Percentiles rank a stretch among this genome's conserved stretches.
phyloP scores from a whole-genome alignment of 2,113 vertebrate genomes.

The Uria lomvia region DNA sequence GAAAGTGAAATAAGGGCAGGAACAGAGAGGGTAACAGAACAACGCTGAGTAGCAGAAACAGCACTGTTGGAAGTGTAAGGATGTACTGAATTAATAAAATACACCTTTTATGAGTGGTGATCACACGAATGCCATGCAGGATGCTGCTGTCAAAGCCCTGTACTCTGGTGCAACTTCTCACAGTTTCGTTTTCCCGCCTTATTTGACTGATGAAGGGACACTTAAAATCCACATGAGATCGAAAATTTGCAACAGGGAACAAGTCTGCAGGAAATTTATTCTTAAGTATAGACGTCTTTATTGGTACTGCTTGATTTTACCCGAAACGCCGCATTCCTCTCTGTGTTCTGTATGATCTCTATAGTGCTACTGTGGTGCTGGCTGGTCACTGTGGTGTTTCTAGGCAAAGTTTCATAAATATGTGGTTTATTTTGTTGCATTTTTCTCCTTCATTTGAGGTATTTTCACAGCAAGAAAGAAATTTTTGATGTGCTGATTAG shows the following conservation, averaged over 20 bases:
- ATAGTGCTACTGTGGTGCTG: background rate
- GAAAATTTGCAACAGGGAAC: background rate
- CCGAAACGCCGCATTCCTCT: background rate
- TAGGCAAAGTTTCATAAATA: background rate
- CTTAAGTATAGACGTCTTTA: background rate
- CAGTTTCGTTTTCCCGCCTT: background rate
- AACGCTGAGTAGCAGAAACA: background rate
- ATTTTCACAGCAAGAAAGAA: background rate
- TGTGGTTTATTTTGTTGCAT: rapidly evolving
- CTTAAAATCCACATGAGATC: background rate
- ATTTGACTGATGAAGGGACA: background rate
- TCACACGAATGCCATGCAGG: too few species aligned
- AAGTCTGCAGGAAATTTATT: background rate
- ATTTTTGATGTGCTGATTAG: background rate
- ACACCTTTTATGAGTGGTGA: rapidly evolving
- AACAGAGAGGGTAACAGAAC: background rate
- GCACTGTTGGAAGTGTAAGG: background rate
- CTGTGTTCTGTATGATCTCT: background rate
- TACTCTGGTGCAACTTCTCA: background rate
- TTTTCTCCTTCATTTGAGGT: background rate
- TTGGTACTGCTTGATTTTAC: background rate
- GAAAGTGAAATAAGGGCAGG: background rate
- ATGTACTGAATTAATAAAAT: background rate
- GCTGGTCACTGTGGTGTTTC: background rate
- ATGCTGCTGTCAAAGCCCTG: background rate